Evolutionary conservation across 2,113 vertebrate species (phyloP).

Genomic region (Gadus chalcogrammus): DNA sequence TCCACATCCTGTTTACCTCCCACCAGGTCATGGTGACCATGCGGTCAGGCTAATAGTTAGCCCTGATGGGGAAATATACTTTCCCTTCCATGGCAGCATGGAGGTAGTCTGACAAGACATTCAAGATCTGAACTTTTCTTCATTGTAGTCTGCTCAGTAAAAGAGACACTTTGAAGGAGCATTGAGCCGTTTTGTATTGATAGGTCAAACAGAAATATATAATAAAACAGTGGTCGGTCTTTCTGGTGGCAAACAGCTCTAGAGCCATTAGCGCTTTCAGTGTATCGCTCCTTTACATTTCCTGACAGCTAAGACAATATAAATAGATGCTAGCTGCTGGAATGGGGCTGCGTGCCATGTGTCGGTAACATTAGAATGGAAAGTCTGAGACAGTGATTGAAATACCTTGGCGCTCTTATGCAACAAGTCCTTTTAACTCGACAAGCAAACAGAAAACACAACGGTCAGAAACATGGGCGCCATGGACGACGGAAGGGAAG

Average conservation of each 20-base stretch:
- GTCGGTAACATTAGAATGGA: slow-evolving; percentile 75
- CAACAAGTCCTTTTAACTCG: slow-evolving; percentile 64
- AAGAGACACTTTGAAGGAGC: too few relatives aligned
- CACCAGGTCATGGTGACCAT: not conserved
- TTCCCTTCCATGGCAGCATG: too few relatives aligned
- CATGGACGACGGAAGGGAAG: not conserved
- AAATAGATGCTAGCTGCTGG: slow-evolving; percentile 60
- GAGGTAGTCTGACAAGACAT: too few relatives aligned
- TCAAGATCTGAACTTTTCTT: too few relatives aligned
- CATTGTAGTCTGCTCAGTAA: too few relatives aligned
- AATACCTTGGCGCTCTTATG: slow-evolving; percentile 62
- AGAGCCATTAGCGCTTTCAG: slow-evolving; percentile 17
- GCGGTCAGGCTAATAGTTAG: not conserved
- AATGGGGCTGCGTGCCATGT: slow-evolving; percentile 65
- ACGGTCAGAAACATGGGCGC: slow-evolving; percentile 54
- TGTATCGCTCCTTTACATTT: slow-evolving; percentile 41
- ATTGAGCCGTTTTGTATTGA: too few relatives aligned
- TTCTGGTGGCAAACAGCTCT: too few relatives aligned
- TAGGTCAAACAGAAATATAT: too few relatives aligned
- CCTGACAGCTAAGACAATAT: slow-evolving; percentile 51
- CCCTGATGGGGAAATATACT: not conserved
- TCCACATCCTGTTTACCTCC: not conserved
- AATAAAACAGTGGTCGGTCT: too few relatives aligned
- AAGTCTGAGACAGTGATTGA: slow-evolving; percentile 70
- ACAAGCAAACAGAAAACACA: slow-evolving; percentile 58